These are phyloP conservation scores for Eubasilissa regina DNA, from an alignment of 1,140 invertebrate genomes.

Conservation along the genomic window DNA sequence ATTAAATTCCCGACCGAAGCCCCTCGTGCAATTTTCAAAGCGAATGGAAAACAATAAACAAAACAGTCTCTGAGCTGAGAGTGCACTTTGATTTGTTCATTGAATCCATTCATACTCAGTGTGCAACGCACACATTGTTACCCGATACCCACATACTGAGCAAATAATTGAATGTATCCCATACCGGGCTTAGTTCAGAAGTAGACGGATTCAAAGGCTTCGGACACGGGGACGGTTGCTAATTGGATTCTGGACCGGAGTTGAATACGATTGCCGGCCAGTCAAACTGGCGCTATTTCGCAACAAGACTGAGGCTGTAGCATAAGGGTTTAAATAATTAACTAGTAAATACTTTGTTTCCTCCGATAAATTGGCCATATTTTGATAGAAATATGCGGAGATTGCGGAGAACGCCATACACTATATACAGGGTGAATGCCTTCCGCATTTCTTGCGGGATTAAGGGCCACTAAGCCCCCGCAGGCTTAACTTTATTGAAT, in stretches of 20 bases:
- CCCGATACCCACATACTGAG: not conserved
- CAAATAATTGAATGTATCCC: conserved; percentile 26
- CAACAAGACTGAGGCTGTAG: not conserved
- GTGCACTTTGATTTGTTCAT: not conserved
- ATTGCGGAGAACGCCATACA: not conserved
- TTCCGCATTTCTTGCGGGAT: conserved; percentile 27
- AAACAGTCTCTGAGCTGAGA: not conserved
- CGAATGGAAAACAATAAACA: not conserved
- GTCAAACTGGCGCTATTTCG: not conserved
- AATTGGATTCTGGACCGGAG: conserved; percentile 27
- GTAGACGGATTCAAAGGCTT: conserved; percentile 35
- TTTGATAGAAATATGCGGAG: not conserved
- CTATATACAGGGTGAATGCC: conserved; percentile 8
- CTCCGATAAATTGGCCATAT: conserved; percentile 8
- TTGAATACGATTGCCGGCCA: conserved; percentile 18
- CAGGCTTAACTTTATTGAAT: conserved; percentile 19
- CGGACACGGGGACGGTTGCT: conserved; percentile 33
- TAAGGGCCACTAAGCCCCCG: not conserved
- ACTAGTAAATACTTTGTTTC: conserved; percentile 17
- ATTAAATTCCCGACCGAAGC: conserved; percentile 6
- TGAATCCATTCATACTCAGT: not conserved
- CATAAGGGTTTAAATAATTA: not conserved
- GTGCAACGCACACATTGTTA: conserved; percentile 4
- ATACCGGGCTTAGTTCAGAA: conserved; percentile 3
- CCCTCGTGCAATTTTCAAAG: not conserved